A percentile compares a stretch with the other conserved stretches of the same genome.
These are phyloP conservation scores for Callithrix jacchus DNA, from an alignment of 2,113 vertebrate species.

Conservation along the genomic window DNA sequence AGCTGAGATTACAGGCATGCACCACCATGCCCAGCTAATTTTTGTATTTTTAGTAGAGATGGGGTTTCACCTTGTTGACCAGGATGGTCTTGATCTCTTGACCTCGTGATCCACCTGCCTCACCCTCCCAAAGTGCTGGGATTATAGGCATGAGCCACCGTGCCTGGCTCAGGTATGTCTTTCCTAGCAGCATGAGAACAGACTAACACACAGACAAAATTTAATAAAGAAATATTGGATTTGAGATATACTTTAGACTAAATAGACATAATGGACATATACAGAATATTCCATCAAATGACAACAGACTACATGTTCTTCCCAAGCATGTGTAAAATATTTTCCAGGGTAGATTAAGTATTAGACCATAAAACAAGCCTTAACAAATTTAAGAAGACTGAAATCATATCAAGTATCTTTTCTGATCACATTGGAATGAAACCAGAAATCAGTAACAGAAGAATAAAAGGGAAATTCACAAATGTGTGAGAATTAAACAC, in stretches of 20 bases:
- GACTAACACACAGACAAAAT: not conserved
- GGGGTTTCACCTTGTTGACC: no score
- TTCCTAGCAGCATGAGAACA: no score
- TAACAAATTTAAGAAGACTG: not conserved
- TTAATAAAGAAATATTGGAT: not conserved
- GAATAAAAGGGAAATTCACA: not conserved
- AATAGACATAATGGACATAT: not conserved
- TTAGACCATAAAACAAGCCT: not conserved
- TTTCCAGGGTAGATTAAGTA: not conserved
- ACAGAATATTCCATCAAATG: not conserved
- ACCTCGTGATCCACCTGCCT: no score
- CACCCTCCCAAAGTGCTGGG: no score
- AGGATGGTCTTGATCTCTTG: no score
- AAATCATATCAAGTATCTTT: not conserved
- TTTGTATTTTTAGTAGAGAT: no score
- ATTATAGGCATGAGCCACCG: no score
- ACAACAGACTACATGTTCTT: not conserved
- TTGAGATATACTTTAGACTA: not conserved
- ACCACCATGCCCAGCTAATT: no score
- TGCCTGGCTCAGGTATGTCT: no score
- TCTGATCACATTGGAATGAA: not conserved
- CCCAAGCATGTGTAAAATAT: not conserved
- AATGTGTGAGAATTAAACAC: not conserved
- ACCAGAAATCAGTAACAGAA: not conserved
- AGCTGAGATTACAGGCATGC: no score